Evolutionary conservation across 2,888 invertebrate species (phyloP).

Genomic region (Andrena bicolor): DNA sequence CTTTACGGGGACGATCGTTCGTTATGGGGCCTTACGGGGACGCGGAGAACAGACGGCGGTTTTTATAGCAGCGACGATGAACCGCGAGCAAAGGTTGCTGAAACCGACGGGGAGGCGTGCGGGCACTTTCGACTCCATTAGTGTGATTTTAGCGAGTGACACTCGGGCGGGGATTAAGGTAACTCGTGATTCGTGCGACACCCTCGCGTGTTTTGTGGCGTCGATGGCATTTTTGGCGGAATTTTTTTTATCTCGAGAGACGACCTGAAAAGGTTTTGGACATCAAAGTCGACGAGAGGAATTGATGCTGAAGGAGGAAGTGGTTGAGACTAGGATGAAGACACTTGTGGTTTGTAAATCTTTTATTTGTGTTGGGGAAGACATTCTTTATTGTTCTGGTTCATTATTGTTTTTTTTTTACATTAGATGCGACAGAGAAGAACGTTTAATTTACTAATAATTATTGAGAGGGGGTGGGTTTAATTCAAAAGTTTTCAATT

Average conservation of each 20-base stretch:
- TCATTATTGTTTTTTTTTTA: neutral
- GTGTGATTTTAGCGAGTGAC: too few relatives aligned
- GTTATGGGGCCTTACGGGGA: neutral
- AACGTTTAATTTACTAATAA: too few relatives aligned
- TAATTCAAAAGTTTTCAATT: too few relatives aligned
- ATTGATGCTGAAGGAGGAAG: neutral
- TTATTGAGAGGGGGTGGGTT: too few relatives aligned
- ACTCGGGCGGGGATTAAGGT: too few relatives aligned
- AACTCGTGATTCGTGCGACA: too few relatives aligned
- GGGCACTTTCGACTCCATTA: too few relatives aligned
- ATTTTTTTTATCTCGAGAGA: neutral
- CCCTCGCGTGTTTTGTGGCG: too few relatives aligned
- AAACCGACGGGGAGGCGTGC: too few relatives aligned
- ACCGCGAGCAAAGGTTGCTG: neutral
- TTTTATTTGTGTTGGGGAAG: neutral
- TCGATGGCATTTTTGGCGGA: too few relatives aligned
- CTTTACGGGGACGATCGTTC: slow-evolving; percentile 32
- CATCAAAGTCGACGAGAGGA: neutral
- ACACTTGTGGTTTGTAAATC: neutral
- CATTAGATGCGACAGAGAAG: neutral
- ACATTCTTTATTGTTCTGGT: neutral
- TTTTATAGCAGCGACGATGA: neutral
- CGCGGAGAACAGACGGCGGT: neutral
- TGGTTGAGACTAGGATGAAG: neutral
- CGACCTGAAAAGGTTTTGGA: neutral